These are phyloP conservation scores for Rhinopomastus cyanomelas DNA, from an alignment of 2,113 vertebrate species.

Conservation along the genomic window DNA sequence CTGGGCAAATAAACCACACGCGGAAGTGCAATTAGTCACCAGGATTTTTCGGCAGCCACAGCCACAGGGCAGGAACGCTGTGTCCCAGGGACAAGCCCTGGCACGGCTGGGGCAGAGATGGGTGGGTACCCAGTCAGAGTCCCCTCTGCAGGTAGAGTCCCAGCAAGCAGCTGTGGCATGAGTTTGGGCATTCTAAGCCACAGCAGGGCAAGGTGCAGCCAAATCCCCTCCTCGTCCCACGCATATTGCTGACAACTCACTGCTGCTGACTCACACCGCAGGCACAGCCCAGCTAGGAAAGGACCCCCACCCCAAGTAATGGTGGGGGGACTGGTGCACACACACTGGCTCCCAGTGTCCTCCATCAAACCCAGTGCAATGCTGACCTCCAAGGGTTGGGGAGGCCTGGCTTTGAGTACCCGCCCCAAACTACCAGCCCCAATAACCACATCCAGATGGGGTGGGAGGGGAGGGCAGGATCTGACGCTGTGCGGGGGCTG, in stretches of 20 bases:
- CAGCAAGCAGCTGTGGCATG: accelerated
- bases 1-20: conserved; percentile 36
- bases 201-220: background rate
- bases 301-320: background rate
- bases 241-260: background rate
- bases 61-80: background rate
- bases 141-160: background rate
- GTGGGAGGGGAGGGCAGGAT: background rate
- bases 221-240: background rate
- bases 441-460: conserved; percentile 11
- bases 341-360: accelerated
- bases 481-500: background rate
- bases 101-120: background rate
- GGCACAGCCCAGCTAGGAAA: background rate
- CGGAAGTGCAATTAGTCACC: conserved; percentile 51
- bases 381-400: accelerated
- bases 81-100: background rate
- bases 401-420: background rate
- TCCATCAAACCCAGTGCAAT: background rate
- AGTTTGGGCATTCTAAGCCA: background rate
- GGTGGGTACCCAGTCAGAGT: accelerated
- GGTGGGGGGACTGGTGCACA: background rate
- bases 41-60: background rate
- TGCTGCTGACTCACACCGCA: background rate
- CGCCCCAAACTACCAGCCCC: accelerated